These are phyloP conservation scores for Steinernema khuongi DNA, from an alignment of 1,140 invertebrate species.

Conservation along the genomic window DNA sequence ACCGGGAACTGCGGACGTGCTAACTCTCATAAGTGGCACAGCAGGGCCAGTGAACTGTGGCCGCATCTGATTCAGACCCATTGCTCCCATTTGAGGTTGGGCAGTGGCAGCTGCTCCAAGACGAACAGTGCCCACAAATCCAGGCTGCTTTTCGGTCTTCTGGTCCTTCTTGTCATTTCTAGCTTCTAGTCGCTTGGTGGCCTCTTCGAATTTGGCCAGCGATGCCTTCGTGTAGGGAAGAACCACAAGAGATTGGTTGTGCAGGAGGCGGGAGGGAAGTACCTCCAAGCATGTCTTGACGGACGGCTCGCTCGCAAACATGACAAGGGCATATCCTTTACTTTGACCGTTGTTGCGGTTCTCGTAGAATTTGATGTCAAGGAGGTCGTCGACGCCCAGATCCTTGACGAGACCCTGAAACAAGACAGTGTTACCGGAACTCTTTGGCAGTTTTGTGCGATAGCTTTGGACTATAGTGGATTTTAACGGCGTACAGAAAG, in stretches of 20 bases:
- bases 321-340: constrained; percentile 88
- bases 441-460: no score
- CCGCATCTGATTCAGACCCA: constrained; percentile 26
- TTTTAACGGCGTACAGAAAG: no score
- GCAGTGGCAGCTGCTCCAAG: background rate
- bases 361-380: constrained; percentile 98
- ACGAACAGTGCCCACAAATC: background rate
- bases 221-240: constrained; percentile 90
- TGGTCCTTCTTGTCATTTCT: background rate
- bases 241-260: constrained; percentile 87
- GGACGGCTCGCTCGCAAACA: constrained; percentile 82
- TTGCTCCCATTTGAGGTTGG: constrained; percentile 12
- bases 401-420: constrained; percentile 41
- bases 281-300: constrained; percentile 82
- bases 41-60: constrained; percentile 20
- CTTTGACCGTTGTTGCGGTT: constrained; percentile 98
- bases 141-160: background rate
- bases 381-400: constrained; percentile 78
- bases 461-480: no score
- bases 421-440: background rate
- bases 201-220: constrained; percentile 66
- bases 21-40: constrained; percentile 7
- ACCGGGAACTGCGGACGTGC: constrained; percentile 21
- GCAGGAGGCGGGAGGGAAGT: constrained; percentile 77
- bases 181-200: constrained; percentile 37